Evolutionary conservation across 2,113 vertebrate genomes (phyloP).

Genomic region (Entelurus aequoreus): DNA sequence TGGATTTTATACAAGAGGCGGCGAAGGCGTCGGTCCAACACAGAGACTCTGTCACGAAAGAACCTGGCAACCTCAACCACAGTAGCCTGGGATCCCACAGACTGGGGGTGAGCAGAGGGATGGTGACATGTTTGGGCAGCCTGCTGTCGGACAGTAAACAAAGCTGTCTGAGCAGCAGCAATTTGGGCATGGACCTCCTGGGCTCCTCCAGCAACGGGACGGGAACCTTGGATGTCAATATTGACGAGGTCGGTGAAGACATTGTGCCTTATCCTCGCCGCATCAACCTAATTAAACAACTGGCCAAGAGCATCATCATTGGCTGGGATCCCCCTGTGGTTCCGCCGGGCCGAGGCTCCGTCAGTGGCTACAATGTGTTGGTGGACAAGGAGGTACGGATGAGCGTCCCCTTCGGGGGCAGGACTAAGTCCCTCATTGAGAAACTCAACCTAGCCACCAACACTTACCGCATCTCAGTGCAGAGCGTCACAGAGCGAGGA

Average conservation of each 20-base stretch:
- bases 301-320: slow-evolving; percentile 97
- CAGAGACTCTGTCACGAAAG: slow-evolving; percentile 68
- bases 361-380: slow-evolving; percentile 90
- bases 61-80: slow-evolving; percentile 82
- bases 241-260: slow-evolving; percentile 92
- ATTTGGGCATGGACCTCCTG: slow-evolving; percentile 73
- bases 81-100: slow-evolving; percentile 65
- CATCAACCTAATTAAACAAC: slow-evolving; percentile 96
- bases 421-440: slow-evolving; percentile 91
- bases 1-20: slow-evolving; percentile 89
- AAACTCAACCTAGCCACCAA: slow-evolving; percentile 84
- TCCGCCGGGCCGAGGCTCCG: slow-evolving; percentile 85
- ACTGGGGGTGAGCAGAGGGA: slow-evolving; percentile 46
- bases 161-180: slow-evolving; percentile 63
- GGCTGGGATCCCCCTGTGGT: slow-evolving; percentile 92
- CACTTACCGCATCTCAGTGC: slow-evolving; percentile 89
- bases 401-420: slow-evolving; percentile 82
- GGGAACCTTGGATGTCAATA: slow-evolving; percentile 82
- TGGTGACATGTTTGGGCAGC: slow-evolving; percentile 58
- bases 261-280: slow-evolving; percentile 96
- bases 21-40: slow-evolving; percentile 66
- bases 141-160: slow-evolving; percentile 68
- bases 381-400: slow-evolving; percentile 88
- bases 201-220: slow-evolving; percentile 74
- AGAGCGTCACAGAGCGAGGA: slow-evolving; percentile 85